These are phyloP conservation scores for Hemicrepidius hirtus DNA, from an alignment of 2,888 invertebrate genomes.

Conservation along the genomic window DNA sequence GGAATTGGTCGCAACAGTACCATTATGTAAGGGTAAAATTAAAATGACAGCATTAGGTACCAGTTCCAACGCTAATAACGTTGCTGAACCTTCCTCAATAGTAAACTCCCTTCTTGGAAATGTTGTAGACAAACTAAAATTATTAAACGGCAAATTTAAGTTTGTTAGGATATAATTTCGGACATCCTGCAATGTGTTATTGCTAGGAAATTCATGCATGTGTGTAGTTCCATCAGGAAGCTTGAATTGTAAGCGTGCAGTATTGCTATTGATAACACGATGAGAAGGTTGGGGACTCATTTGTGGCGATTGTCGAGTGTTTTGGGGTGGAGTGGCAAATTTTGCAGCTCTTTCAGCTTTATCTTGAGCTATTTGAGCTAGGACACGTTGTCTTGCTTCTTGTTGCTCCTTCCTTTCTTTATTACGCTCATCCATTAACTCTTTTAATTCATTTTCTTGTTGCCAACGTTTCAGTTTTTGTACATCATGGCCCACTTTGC, in stretches of 20 bases:
- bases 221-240: constrained; percentile 87
- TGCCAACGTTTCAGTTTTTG: constrained; percentile 83
- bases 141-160: constrained; percentile 70
- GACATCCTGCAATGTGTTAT: constrained; percentile 78
- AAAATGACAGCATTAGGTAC: constrained; percentile 86
- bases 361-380: constrained; percentile 91
- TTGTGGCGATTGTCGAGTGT: constrained; percentile 45
- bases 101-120: constrained; percentile 85
- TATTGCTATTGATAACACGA: constrained; percentile 66
- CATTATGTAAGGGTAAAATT: constrained; percentile 77
- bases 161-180: constrained; percentile 69
- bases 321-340: constrained; percentile 61
- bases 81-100: constrained; percentile 73
- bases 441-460: constrained; percentile 84
- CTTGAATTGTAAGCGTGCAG: constrained; percentile 88
- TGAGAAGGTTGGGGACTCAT: constrained; percentile 41
- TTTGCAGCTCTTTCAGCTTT: constrained; percentile 80
- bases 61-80: constrained; percentile 80
- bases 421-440: constrained; percentile 82
- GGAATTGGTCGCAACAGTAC: constrained; percentile 67
- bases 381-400: constrained; percentile 83
- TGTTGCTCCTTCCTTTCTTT: constrained; percentile 86
- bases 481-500: constrained; percentile 83
- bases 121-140: constrained; percentile 84
- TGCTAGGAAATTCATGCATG: constrained; percentile 83